Base-by-base conservation (phyloP, 64 coral and sea anemone species). In the Pocillopora damicornis region DNA sequence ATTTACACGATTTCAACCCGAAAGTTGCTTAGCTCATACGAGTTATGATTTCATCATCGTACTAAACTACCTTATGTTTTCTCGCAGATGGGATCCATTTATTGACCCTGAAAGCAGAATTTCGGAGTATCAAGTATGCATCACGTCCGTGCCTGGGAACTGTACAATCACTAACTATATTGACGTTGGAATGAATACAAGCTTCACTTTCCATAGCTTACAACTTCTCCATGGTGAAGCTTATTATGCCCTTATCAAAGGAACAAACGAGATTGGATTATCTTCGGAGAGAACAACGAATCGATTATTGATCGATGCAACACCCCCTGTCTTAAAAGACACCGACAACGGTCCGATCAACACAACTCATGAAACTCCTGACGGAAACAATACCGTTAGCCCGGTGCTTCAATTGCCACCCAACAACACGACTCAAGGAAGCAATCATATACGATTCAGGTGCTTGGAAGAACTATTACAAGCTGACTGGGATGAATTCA, bases 381-480 rank as follows among this genome's bases (percentile, higher is more conserved):
- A 56, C 26, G 34, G 63, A 45, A 79, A 51, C 79, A 60, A 42
- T 79, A 72, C 60, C 16, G 69, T 87, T 89, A 20, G 23, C 26
- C 64, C 51, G 60, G 64, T 37, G n/a, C 51, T 26, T 6, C 23
- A 22, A 26, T 11, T 35, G 36, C 17, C 81, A 77, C 9, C 34
- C 18, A 35, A 60, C 51, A 51, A 66, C 74, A 25, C 13, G 15
- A 58, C 36, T 9, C 35, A 59, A 26, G 37, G 11, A 16, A 88
- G 60, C 11, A 2, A 51, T 42, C 82, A 77, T 22, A 30, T 95
- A 74, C 34, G 78, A n/a, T 93, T 97, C 37, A 86, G 63, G n/a
- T 97, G 94, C 68, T 90, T 83, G 2, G 94, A 97, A 51, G 94
- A 97, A n/a, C 89, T 89, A n/a, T 59, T 97, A 36, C 77, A 82